These are phyloP conservation scores for Ecdyonurus torrentis DNA, from an alignment of 2,888 invertebrate genomes.

Conservation along the genomic window DNA sequence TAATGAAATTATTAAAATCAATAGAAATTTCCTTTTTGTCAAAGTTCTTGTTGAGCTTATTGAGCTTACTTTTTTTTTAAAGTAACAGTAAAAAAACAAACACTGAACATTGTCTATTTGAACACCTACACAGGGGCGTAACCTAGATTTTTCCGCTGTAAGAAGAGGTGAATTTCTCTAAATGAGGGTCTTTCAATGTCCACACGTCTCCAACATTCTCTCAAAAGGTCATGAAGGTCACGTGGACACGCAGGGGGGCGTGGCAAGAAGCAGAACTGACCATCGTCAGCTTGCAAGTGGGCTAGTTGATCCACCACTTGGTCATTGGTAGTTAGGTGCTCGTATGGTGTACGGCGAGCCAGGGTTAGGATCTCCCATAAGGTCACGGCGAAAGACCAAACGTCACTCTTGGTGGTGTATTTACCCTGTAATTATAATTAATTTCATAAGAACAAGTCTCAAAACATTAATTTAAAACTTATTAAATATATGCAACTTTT, in stretches of 20 bases:
- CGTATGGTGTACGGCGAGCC: constrained; percentile 61
- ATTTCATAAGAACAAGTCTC: not conserved
- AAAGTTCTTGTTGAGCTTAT: not conserved
- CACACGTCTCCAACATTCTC: constrained; percentile 39
- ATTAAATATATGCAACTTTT: not conserved
- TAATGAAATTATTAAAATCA: not conserved
- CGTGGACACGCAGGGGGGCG: constrained; percentile 36
- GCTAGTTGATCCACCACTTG: constrained; percentile 69
- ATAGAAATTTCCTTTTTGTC: not conserved
- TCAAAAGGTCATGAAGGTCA: constrained; percentile 41
- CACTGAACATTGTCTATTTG: too few species aligned
- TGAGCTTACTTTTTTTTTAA: not conserved
- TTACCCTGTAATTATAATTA: constrained; percentile 37
- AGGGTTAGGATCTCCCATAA: constrained; percentile 72
- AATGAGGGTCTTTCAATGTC: constrained; percentile 37
- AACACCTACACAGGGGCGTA: constrained; percentile 18
- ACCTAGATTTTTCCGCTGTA: constrained; percentile 32
- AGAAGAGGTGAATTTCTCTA: constrained; percentile 41
- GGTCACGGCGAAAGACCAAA: constrained; percentile 81
- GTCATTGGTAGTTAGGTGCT: constrained; percentile 48
- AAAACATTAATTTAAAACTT: not conserved
- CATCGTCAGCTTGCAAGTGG: constrained; percentile 45
- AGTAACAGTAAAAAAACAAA: not conserved
- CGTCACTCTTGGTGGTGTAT: constrained; percentile 79
- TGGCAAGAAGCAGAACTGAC: constrained; percentile 19